Evolutionary conservation across 2,888 invertebrate genomes (phyloP).

Genomic region (Ferdinandea cuprea): DNA sequence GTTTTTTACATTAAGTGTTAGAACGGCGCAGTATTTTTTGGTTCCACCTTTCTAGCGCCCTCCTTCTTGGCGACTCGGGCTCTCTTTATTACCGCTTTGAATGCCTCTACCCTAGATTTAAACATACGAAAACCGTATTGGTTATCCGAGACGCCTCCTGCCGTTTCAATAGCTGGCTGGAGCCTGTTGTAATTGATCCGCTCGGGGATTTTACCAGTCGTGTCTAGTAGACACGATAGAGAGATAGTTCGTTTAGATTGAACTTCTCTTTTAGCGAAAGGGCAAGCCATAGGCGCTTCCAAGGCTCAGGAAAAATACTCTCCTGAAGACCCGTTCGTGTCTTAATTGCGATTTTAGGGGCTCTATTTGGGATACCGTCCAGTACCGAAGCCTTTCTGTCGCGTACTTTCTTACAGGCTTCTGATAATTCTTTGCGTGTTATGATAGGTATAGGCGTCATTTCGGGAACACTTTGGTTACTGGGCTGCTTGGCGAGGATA

Average conservation of each 20-base stretch:
- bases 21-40: slow-evolving; percentile 5
- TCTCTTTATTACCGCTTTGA: background rate
- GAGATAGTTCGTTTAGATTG: background rate
- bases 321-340: too few relatives aligned
- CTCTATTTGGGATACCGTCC: background rate
- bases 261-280: background rate
- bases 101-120: background rate
- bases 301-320: too few relatives aligned
- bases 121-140: slow-evolving; percentile 3
- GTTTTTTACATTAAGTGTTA: background rate
- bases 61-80: background rate
- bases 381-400: slow-evolving; percentile 2
- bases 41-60: background rate
- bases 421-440: slow-evolving; percentile 7
- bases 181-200: slow-evolving; percentile 1
- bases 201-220: background rate
- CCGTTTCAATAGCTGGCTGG: background rate
- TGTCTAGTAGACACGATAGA: slow-evolving; percentile 6
- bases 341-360: background rate
- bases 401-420: slow-evolving; percentile 5
- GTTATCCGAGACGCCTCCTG: background rate
- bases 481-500: background rate
- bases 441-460: too few relatives aligned
- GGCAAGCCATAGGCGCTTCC: too few relatives aligned
- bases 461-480: too few relatives aligned